Evolutionary conservation across 1,140 invertebrate species (phyloP), one percentile per base, ranked within the genome.

Genomic region (Trichonephila clavipes): DNA sequence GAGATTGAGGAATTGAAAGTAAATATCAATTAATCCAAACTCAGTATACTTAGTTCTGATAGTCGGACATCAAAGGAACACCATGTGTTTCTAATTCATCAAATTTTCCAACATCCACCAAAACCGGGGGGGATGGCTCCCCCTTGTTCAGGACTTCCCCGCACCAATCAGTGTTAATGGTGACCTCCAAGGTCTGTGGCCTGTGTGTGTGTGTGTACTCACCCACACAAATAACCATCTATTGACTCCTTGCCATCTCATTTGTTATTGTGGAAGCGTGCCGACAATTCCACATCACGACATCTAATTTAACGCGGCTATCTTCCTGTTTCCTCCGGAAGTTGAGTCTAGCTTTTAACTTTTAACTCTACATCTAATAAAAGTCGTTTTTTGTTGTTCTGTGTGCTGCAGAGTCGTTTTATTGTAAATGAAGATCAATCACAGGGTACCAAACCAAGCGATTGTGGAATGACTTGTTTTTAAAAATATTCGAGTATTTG

Each of bases 231-330:
- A 77, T 28, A 28, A 77, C 16, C 18, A 77, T 24, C 69, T 7
- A 77, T 77, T 77, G 69, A 77, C 14, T 34, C 14, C 24, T 77
- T 77, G 69, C 40, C 69, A 40, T 34, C 24, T 28, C 69, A 77
- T 77, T 77, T 77, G 69, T 77, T 28, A 77, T 7, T 16, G 69
- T 77, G 6, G 69, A 77, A 77, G 69, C 69, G 69, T 77, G 69
- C 64, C 8, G 64, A 69, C 64, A 5, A 12, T 24, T n/a, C 24
- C 21, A 12, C 14, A 8, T 69, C n/a, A 12, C 21, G 16, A 69
- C 64, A 69, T 51, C 64, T 69, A 69, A 69, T 77, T 77, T 77
- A 34, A 34, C 28, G 14, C 28, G 28, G 12, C 69, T 40, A 28
- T 34, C 18, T 77, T 28, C 69, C 24, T 24, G 18, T 24, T 12